Evolutionary conservation across 1,140 invertebrate genomes (phyloP), one percentile per base, ranked within the genome.

Genomic region (Drosophila fuyamai): DNA sequence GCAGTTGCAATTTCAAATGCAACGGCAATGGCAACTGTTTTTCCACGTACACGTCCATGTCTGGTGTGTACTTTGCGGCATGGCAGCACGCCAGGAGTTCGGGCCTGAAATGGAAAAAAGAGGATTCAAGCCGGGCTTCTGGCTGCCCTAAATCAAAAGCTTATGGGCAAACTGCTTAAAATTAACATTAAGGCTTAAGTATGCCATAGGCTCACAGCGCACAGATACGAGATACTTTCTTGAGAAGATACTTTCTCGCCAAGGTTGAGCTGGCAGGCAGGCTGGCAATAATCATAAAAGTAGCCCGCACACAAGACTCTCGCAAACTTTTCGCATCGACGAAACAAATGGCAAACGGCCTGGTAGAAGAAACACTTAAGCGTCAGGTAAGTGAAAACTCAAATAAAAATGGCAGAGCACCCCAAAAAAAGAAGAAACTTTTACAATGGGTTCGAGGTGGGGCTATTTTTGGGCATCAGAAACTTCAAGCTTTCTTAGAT

Each of bases 271-370:
- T 40, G 47, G 71, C 57, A 41, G 54, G 57, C 56, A 27, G 63
- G 48, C 74, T 79, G 65, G 80, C 80, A 83, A 83, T 83, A 83
- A 83, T 83, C 80, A 76, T 83, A 79, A 83, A 83, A 83, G 75
- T 83, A 75, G 81, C 76, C 80, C 65, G 80, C 74, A 82, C 41
- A 67, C 75, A 61, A 58, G 61, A 29, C 51, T 57, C 74, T 43
- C 54, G 40, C 55, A 83, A 82, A 82, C 36, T 82, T 82, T 82
- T 82, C 79, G 67, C 79, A 82, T 68, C 35, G 79, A 61, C 67
- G 81, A 83, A 83, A 76, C 63, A 82, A 82, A 82, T 82, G 79
- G 79, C 80, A 83, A 82, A 82, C 76, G 79, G 80, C 46, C 50
- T 48, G 72, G 80, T 50, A 77, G 80, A 68, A 68, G 79, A 78